Evolutionary conservation across 2,113 vertebrate species (phyloP), one percentile per base, ranked within the genome.

Genomic region (Speoplatyrhinus poulsoni): DNA sequence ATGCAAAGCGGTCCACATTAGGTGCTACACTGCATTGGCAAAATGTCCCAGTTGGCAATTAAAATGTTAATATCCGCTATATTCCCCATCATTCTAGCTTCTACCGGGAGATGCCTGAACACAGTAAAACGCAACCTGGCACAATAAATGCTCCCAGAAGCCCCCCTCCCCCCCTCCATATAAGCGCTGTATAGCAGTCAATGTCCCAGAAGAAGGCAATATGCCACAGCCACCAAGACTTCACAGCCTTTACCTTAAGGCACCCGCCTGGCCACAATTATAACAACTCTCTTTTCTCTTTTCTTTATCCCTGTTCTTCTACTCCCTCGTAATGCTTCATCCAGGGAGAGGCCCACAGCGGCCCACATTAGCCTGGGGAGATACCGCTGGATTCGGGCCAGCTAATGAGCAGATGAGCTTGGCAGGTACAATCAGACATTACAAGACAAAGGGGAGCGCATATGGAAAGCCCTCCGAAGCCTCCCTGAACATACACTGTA

Each of bases 391-490:
- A 88, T 81, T 83, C 60, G 36, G 61, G 73, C 49, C 61, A 68
- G 63, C 75, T 88, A 86, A 89, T 85, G 86, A 87, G 85, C 84
- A 88, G 88, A 88, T 83, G 82, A 87, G 80, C 76, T 75, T 84
- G 82, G 90, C 75, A 66, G 83, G 86, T 81, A 77, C 81, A 91
- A 89, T 88, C 87, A 82, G 85, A 82, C 75, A 88, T 87, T 85
- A 79, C 85, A 85, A 75, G 84, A 72, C 80, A 75, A 85, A 73
- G 81, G 79, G 78, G 75, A 63, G 49, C 62, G 69, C 33, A 74
- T 67, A 76, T 80, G 71, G 73, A 78, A 83, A 71, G 76, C 77
- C 75, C 67, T 36, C 74, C 16, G 55, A 56, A 73, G 70, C 76
- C 76, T 78, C 65, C 71, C 54, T 76, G 74, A 82, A 84, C 86